Base-by-base conservation (phyloP, 2,797 vertebrate genomes). In the Galago senegalensis region DNA sequence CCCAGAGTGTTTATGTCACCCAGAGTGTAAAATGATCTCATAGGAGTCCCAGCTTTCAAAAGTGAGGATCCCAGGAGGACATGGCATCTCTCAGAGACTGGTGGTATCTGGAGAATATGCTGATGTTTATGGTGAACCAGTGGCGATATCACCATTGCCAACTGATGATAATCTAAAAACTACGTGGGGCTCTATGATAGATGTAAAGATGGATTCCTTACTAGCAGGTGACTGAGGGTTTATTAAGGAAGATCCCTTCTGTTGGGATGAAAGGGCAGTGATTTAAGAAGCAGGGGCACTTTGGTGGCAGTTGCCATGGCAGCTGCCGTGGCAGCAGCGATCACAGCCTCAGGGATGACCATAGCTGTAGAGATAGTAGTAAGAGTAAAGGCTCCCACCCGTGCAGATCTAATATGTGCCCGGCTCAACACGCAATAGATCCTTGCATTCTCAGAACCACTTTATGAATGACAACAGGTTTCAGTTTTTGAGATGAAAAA, bases 171-270 rank as follows among this genome's bases (percentile, higher is more conserved):
- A 40, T 61, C 17, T 16, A 2, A 18, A 63, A 72, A n/a, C 13
- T 10, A 1, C 5, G 1, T 34, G 34, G 49, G 27, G 23, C 6
- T 0, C 56, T 34, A 6, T 23, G 2, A 18, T 4, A 29, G 21
- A 6, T 8, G 2, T 43, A 25, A 75, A 40, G 10, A 16, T 40
- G 29, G 31, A 27, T 49, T 76, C 14, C 17, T 27, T 69, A 37
- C 23, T 17, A 76, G 67, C 27, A 10, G 11, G 43, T 72, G 3
- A 8, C 27, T 27, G 37, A 49, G n/a, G 31, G 23, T 73, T 85
- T 34, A 23, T 21, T 5, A 12, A 10, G 73, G 31, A 80, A 40
- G 27, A 49, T 69, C 3, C 2, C 21, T 49, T 29, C 8, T 6
- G 0, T n/a, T 31, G n/a, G 53, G 23, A 16, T 43, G 12, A 58